Evolutionary conservation across 2,888 invertebrate species (phyloP).

Genomic region (Scaeva pyrastri): DNA sequence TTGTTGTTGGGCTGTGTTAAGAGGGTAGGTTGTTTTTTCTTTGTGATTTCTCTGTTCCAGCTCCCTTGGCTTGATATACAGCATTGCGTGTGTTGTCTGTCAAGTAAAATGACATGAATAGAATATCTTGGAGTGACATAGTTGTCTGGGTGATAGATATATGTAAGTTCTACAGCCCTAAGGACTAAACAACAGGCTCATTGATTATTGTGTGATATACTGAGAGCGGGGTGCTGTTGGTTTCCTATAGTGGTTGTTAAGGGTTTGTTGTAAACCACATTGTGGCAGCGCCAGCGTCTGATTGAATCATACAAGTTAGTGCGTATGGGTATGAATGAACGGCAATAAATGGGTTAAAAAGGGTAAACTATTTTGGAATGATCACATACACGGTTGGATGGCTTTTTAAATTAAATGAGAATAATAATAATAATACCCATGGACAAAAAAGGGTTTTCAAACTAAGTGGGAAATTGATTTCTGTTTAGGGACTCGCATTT

Average conservation of each 20-base stretch:
- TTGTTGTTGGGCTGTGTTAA: background rate
- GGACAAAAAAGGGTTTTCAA: background rate
- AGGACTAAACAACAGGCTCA: slow-evolving; percentile 30
- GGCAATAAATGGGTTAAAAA: slow-evolving; percentile 18
- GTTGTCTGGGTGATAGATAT: slow-evolving; percentile 36
- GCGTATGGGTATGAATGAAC: slow-evolving; percentile 2
- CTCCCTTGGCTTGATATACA: slow-evolving; percentile 6
- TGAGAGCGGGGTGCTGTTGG: background rate
- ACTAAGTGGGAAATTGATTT: background rate
- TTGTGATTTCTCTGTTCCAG: slow-evolving; percentile 33
- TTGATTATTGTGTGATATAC: slow-evolving; percentile 30
- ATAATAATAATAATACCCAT: background rate
- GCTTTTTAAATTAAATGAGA: slow-evolving; percentile 7
- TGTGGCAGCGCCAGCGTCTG: background rate
- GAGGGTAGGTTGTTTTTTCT: background rate
- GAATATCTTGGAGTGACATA: slow-evolving; percentile 34
- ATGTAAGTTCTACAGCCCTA: slow-evolving; percentile 11
- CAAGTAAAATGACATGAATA: slow-evolving; percentile 57
- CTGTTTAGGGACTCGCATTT: background rate
- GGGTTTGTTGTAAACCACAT: slow-evolving; percentile 29
- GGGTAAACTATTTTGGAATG: slow-evolving; percentile 19
- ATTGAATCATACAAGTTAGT: slow-evolving; percentile 32
- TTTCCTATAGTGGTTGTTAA: background rate
- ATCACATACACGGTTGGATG: slow-evolving; percentile 11
- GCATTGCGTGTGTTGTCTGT: slow-evolving; percentile 46